These are phyloP conservation scores for Anomalospiza imberbis DNA, from an alignment of 2,797 vertebrate species.

Conservation along the genomic window DNA sequence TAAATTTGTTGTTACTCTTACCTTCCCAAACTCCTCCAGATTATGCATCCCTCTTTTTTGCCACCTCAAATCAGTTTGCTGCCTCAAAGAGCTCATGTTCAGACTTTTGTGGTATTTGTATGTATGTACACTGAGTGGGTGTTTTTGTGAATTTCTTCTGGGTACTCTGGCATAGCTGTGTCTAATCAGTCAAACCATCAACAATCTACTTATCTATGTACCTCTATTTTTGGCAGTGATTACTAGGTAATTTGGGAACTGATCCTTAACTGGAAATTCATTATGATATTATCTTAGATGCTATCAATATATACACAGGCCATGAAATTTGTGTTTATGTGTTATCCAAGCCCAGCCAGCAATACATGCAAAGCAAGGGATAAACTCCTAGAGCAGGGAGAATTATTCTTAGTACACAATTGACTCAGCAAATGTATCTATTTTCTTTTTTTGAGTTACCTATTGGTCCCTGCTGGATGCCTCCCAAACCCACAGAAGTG, in stretches of 20 bases:
- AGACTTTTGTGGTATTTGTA: not conserved
- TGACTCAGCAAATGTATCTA: not conserved
- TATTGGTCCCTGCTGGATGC: not conserved
- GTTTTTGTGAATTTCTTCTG: not conserved
- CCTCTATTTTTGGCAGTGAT: not conserved
- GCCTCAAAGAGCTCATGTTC: not conserved
- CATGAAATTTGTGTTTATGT: not conserved
- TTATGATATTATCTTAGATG: not conserved
- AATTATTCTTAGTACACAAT: not conserved
- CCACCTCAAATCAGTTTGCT: not conserved
- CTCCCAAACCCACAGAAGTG: not conserved
- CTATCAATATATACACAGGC: not conserved
- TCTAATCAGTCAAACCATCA: not conserved
- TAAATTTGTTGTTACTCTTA: not conserved
- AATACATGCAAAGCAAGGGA: not conserved
- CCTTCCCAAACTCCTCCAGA: not conserved
- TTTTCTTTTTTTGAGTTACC: slow-evolving; percentile 10
- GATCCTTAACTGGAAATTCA: not conserved
- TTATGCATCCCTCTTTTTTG: not conserved
- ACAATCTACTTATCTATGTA: not conserved
- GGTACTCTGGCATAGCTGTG: not conserved
- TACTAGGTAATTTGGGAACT: not conserved
- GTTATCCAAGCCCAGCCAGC: not conserved
- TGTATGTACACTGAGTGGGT: accelerated
- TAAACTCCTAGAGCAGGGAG: not conserved